Evolutionary conservation across 2,888 invertebrate species (phyloP), one percentile per base, ranked within the genome.

Genomic region (Agrotis exclamationis): DNA sequence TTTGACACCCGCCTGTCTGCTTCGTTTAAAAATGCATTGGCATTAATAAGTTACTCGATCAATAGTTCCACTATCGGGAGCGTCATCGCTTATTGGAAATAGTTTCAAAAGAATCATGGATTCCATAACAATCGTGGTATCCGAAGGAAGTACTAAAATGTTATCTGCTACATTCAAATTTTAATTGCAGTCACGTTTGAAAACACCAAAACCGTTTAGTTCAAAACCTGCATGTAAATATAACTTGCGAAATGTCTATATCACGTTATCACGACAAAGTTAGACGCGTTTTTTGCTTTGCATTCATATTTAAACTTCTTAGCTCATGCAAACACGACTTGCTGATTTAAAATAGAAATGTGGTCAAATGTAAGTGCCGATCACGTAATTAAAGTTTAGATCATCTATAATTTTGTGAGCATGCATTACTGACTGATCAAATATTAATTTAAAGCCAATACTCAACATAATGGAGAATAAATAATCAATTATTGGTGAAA

Each of bases 301-400:
- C 33, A 71, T 58, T 70, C 53, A 60, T 62, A 59, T 79, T 69
- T n/a, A 69, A 68, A 58, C 60, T 69, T 58, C 51, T 62, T 28
- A 63, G 67, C 70, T 70, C 62, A 47, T 60, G 62, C 65, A 63
- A 69, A 70, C 70, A 82, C 68, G 69, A 75, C 28, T 74, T 20
- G 13, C 39, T 47, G 54, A 60, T 74, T 76, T 54, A 47, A 79
- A 73, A 76, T 75, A 73, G 68, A 71, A 67, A 62, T 78, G 62
- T 75, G 63, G 44, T 63, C 22, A 63, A 59, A 70, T 11, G 13
- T 16, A 47, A 70, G 50, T 70, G 51, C 54, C 44, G 62, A 57
- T 62, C 44, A 45, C 24, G 75, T 16, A 53, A 67, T 64, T 77
- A 54, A 39, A 44, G 45, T 62, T 58, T 33, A 63, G 39, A 62